Conservation (phyloP, 2,113 vertebrate genomes). For the Rhegmatorhina hoffmannsi region DNA sequence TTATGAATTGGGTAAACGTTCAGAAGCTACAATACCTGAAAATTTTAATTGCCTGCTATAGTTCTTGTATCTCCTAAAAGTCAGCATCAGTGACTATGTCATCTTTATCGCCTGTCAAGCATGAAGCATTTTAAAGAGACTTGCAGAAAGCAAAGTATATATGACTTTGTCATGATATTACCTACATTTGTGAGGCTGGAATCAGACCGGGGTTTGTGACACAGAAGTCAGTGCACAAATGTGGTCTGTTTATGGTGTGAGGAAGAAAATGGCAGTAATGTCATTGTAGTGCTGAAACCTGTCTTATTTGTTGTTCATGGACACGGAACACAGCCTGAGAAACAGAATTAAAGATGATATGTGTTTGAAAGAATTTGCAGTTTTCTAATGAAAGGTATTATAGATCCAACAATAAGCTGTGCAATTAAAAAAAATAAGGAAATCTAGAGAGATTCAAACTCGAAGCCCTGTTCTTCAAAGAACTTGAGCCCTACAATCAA, state of each 20-base stretch:
- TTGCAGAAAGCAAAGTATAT: not conserved
- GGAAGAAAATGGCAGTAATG: not conserved
- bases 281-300: not conserved
- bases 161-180: not conserved
- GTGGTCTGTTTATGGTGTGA: not conserved
- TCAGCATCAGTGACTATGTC: not conserved
- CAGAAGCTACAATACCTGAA: not conserved
- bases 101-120: not conserved
- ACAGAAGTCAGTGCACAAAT: not conserved
- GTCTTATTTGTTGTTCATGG: not conserved
- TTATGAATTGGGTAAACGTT: not conserved
- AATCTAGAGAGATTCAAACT: not conserved
- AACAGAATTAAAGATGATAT: not conserved
- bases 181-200: not conserved
- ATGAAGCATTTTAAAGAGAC: not conserved
- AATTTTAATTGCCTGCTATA: not conserved
- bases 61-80: not conserved
- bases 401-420: not conserved
- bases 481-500: not conserved
- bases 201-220: not conserved
- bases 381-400: not conserved
- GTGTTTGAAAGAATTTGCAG: not conserved
- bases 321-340: not conserved
- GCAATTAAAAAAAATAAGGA: not conserved
- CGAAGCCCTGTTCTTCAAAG: not conserved